Percentiles rank a stretch among this genome's conserved stretches.
Conservation (phyloP, 37 sponge, comb jelly and placozoan genomes). For the Cladorhizidae sp. region DNA sequence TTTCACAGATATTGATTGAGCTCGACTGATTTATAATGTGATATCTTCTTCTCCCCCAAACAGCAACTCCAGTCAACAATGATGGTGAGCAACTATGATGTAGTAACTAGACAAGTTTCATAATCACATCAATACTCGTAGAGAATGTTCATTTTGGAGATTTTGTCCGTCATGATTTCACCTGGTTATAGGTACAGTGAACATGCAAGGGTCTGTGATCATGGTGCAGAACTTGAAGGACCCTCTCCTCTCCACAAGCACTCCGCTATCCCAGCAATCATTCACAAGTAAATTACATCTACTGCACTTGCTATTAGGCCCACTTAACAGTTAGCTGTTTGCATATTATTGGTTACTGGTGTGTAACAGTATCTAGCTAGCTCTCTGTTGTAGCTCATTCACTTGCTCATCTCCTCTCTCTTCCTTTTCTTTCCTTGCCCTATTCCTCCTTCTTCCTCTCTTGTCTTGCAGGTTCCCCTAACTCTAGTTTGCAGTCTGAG, state of each 20-base stretch:
- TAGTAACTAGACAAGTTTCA: too few species aligned
- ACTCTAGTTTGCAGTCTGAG: slow-evolving; percentile 40
- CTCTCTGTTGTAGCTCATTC: too few species aligned
- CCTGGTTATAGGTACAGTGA: not conserved
- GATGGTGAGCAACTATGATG: not conserved
- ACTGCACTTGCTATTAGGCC: not conserved
- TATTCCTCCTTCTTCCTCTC: not conserved
- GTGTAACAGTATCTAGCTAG: too few species aligned
- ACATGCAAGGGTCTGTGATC: not conserved
- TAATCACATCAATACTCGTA: too few species aligned
- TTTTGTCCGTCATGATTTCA: too few species aligned
- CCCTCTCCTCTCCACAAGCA: slow-evolving; percentile 31
- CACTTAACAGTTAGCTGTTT: too few species aligned
- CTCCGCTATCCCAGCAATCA: not conserved
- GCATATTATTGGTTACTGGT: too few species aligned
- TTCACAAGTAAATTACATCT: not conserved
- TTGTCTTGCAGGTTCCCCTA: slow-evolving; percentile 13
- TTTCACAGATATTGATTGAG: too few species aligned
- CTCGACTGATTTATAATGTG: too few species aligned
- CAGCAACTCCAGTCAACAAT: not conserved
- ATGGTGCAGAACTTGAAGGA: slow-evolving; percentile 18
- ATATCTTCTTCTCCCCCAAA: too few species aligned
- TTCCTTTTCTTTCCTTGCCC: too few species aligned
- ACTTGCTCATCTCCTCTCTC: not conserved
- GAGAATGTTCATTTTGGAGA: too few species aligned